Evolutionary conservation across 2,888 invertebrate species (phyloP), one percentile per base, ranked within the genome.

Genomic region (Taenaris catops): DNA sequence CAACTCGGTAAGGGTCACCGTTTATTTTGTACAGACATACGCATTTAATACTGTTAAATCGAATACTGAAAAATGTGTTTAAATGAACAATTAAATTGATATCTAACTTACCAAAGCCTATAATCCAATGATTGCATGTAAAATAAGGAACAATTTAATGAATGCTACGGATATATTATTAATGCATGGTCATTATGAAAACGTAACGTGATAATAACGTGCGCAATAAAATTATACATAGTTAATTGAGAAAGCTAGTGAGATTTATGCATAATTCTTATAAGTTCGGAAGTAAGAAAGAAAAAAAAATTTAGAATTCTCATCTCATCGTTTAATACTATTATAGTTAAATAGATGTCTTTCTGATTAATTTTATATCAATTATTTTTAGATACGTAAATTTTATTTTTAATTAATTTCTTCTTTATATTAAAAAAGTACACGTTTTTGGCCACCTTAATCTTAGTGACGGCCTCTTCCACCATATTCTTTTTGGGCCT

Each of bases 401-500:
- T n/a, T n/a, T 27, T 27, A 20, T 4, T 14, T 14, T 1, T 2
- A 7, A 8, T 8, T 12, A 12, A n/a, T 27, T 18, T 4, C 8
- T 6, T n/a, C 4, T 21, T 14, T 23, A 23, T 8, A 21, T 10
- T 6, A 29, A 9, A 9, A 21, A 23, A 26, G 21, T 31, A 31
- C 16, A 36, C 39, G 28, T 33, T 31, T 32, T 11, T 28, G 70
- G 76, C 75, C 90, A 94, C 94, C 94, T 94, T 94, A 72, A 94
- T 93, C 87, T 93, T 94, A 80, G 91, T 91, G 84, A 94, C 94
- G 61, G 94, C 94, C 79, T 94, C 93, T 87, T 94, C 94, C 66
- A 94, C 94, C 94, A 94, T 94, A 88, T 92, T 91, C 91, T 94
- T 94, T 92, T 94, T 94, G 87, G 91, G 92, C 63, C 94, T 88